A percentile compares a stretch with the other conserved stretches of the same genome.
Evolutionary conservation across 2,113 vertebrate genomes (phyloP).

Genomic region (Lagenorhynchus albirostris): DNA sequence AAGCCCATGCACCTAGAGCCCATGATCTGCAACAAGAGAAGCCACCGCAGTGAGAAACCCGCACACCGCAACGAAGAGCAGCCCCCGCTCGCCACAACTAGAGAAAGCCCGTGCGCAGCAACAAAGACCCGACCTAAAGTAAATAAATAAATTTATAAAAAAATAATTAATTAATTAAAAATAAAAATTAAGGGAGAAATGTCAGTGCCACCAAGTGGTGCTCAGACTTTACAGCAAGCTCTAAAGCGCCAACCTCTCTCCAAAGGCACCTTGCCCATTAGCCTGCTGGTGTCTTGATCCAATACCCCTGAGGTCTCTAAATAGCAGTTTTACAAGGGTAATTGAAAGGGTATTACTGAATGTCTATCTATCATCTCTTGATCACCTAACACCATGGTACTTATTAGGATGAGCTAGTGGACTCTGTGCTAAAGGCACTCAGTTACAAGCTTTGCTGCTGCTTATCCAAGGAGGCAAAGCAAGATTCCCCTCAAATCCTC

Average conservation of each 20-base stretch:
- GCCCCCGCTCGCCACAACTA: no score
- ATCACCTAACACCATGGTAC: slow-evolving; percentile 60
- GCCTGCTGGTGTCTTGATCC: slow-evolving; percentile 50
- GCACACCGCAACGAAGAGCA: no score
- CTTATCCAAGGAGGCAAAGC: slow-evolving; percentile 38
- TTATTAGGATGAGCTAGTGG: slow-evolving; percentile 61
- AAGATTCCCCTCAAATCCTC: slow-evolving; percentile 58
- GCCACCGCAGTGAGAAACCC: no score
- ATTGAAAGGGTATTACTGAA: slow-evolving; percentile 64
- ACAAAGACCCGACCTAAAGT: no score
- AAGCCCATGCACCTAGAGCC: no score
- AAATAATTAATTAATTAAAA: no score
- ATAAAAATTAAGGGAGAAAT: neutral
- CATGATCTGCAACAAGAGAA: no score
- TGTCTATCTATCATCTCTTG: slow-evolving; percentile 69
- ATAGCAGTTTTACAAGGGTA: slow-evolving; percentile 70
- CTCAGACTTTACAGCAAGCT: slow-evolving; percentile 22
- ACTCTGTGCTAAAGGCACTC: slow-evolving; percentile 35
- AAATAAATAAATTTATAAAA: no score
- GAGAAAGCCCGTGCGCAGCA: no score
- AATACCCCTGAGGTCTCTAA: slow-evolving; percentile 64
- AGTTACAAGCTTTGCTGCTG: slow-evolving; percentile 36
- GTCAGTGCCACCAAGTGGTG: neutral
- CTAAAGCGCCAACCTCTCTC: neutral
- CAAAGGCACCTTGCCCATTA: slow-evolving; percentile 61